A percentile compares a stretch with the other conserved stretches of the same genome.
These are phyloP conservation scores for Microvelia longipes DNA, from an alignment of 1,140 invertebrate species.

Conservation along the genomic window DNA sequence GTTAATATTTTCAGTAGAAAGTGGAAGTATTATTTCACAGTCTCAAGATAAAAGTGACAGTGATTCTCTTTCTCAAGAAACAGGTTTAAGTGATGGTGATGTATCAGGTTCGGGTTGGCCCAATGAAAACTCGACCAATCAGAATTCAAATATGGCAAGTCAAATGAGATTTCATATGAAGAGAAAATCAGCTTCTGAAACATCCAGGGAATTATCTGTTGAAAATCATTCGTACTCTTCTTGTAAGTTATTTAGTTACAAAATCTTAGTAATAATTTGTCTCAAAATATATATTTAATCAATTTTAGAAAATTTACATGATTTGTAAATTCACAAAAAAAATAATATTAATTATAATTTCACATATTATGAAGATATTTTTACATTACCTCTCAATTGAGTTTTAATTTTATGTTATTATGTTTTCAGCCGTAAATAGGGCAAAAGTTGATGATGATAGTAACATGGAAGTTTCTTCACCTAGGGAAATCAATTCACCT, in stretches of 20 bases:
- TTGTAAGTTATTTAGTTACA: conserved; percentile 2
- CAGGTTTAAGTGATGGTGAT: conserved; percentile 29
- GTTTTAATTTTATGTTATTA: too few relatives aligned
- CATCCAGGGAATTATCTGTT: neutral
- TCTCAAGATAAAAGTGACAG: conserved; percentile 7
- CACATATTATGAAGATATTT: too few relatives aligned
- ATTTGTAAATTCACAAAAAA: too few relatives aligned
- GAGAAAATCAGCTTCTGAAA: neutral
- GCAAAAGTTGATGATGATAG: conserved; percentile 43
- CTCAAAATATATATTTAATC: too few relatives aligned
- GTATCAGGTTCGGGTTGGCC: conserved; percentile 17
- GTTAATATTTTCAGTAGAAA: neutral
- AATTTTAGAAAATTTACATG: too few relatives aligned
- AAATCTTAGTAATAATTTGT: too few relatives aligned
- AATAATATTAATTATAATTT: too few relatives aligned
- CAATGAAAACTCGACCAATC: neutral
- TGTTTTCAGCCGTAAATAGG: conserved; percentile 26
- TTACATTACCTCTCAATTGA: too few relatives aligned
- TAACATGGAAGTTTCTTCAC: conserved; percentile 48
- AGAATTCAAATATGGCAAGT: neutral
- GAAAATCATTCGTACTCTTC: neutral
- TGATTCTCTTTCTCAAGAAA: conserved; percentile 8
- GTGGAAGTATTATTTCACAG: neutral
- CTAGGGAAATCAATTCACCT: conserved; percentile 50
- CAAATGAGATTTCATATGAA: neutral